phyloP scores from a whole-genome alignment of 1,140 invertebrate genomes.

The Conus ventricosus region DNA sequence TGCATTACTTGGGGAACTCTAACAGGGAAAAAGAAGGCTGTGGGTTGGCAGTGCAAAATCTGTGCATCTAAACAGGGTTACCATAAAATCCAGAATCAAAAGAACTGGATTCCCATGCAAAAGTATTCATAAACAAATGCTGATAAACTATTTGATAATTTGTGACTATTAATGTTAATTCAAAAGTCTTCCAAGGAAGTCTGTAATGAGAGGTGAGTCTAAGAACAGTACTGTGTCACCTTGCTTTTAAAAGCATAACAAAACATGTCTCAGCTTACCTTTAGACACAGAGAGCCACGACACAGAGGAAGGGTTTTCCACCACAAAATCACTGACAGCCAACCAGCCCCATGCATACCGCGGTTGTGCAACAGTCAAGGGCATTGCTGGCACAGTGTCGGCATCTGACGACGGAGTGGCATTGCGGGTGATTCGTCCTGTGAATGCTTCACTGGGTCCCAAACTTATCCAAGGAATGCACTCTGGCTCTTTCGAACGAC shows the following conservation, averaged over 20 bases:
- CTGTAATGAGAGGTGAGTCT: too few species aligned
- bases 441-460: constrained; percentile 29
- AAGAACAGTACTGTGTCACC: not conserved
- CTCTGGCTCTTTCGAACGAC: not conserved
- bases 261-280: not conserved
- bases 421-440: constrained; percentile 4
- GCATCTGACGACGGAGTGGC: not conserved
- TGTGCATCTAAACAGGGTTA: too few species aligned
- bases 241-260: not conserved
- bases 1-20: too few species aligned
- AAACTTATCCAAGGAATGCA: constrained; percentile 35
- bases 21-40: too few species aligned
- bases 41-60: too few species aligned
- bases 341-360: constrained; percentile 51
- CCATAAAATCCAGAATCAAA: too few species aligned
- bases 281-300: constrained; percentile 36
- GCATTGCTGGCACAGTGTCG: constrained; percentile 26
- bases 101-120: too few species aligned
- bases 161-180: too few species aligned
- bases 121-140: too few species aligned
- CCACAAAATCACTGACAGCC: constrained; percentile 44
- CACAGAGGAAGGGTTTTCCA: constrained; percentile 48
- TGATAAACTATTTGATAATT: too few species aligned
- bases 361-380: constrained; percentile 44
- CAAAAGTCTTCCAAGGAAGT: too few species aligned